Evolutionary conservation across 2,797 vertebrate genomes (phyloP).

Genomic region (Clarias platycephalus): DNA sequence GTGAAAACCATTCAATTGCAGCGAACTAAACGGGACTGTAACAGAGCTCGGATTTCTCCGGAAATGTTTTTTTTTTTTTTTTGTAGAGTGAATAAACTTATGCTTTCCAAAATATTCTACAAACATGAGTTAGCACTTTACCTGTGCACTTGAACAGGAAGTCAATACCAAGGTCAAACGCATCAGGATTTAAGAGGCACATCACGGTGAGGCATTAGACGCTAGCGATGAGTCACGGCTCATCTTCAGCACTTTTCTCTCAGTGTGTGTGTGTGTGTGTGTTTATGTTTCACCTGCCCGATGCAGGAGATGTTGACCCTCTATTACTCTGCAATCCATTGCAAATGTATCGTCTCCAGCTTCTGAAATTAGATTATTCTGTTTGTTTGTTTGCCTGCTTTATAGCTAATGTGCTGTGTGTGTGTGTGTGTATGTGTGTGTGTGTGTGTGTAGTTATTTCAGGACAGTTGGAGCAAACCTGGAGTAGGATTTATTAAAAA

Average conservation of each 20-base stretch:
- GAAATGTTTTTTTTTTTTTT: neutral
- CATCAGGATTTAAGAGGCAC: constrained; percentile 5
- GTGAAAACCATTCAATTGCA: too few relatives aligned
- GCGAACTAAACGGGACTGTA: neutral
- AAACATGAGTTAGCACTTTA: neutral
- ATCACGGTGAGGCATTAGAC: neutral
- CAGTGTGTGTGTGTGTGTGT: neutral
- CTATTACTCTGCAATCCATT: neutral
- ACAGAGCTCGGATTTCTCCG: neutral
- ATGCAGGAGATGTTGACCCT: constrained; percentile 11
- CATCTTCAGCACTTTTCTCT: constrained; percentile 11
- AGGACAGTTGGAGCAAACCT: neutral
- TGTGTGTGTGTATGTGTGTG: constrained; percentile 1
- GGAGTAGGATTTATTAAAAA: too few relatives aligned
- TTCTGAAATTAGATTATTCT: constrained; percentile 1
- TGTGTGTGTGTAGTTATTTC: neutral
- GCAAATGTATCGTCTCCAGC: neutral
- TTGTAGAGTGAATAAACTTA: neutral
- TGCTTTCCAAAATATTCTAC: neutral
- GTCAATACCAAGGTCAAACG: constrained; percentile 7
- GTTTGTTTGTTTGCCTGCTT: constrained; percentile 15
- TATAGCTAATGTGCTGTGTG: neutral
- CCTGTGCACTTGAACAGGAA: neutral
- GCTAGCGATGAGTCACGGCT: constrained; percentile 2
- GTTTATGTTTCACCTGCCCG: neutral